A percentile compares a stretch with the other conserved stretches of the same genome.
Evolutionary conservation across 2,113 vertebrate species (phyloP).

Genomic region (Piaya cayana): DNA sequence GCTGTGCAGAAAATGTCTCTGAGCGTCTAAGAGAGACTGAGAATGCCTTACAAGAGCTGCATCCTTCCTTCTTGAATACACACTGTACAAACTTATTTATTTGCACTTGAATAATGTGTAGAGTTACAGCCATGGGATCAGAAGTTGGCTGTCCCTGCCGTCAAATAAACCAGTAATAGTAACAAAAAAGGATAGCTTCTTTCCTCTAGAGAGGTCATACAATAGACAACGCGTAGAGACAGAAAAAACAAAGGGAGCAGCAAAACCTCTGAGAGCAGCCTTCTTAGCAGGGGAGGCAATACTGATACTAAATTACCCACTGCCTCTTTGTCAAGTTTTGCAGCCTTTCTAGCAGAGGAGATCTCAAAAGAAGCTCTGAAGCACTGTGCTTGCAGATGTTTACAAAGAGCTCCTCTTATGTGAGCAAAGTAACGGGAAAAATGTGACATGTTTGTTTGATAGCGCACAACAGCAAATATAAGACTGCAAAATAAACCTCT

Average conservation of each 20-base stretch:
- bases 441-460: neutral
- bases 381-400: neutral
- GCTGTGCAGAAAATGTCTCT: neutral
- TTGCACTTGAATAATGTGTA: neutral
- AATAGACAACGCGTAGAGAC: neutral
- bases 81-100: neutral
- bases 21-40: neutral
- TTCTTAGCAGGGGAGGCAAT: neutral
- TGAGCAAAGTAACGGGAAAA: neutral
- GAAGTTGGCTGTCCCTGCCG: neutral
- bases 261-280: neutral
- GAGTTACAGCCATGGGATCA: neutral
- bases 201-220: neutral
- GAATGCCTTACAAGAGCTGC: neutral
- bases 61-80: neutral
- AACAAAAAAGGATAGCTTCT: neutral
- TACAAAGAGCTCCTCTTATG: neutral
- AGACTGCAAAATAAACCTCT: neutral
- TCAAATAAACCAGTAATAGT: neutral
- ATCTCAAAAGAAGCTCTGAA: neutral
- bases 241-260: neutral
- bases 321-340: neutral
- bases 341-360: neutral
- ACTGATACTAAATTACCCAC: slow-evolving; percentile 10
- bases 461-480: neutral